Evolutionary conservation across 2,888 invertebrate genomes (phyloP).

Genomic region (Ypsolopha scabrella): DNA sequence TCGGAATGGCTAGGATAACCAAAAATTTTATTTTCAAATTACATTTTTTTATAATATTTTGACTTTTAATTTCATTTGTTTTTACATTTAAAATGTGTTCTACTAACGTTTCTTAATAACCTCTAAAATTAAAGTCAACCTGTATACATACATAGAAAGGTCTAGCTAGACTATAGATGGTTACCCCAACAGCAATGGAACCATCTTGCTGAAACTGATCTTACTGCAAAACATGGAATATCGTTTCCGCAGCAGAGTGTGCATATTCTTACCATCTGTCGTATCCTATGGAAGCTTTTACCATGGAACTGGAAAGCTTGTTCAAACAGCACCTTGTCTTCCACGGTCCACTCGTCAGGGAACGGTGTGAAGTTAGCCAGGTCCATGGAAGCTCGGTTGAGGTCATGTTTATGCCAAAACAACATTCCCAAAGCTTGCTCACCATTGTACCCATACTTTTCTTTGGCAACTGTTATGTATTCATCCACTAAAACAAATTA

Average conservation of each 20-base stretch:
- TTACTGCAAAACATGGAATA: conserved; percentile 5
- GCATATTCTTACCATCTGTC: conserved; percentile 86
- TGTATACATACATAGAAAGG: too few relatives aligned
- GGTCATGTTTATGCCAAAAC: conserved; percentile 98
- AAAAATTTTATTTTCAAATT: too few relatives aligned
- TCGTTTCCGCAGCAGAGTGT: background rate
- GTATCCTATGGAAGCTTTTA: conserved; percentile 96
- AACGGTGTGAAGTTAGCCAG: conserved; percentile 97
- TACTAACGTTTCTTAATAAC: too few relatives aligned
- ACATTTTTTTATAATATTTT: too few relatives aligned
- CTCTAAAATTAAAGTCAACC: too few relatives aligned
- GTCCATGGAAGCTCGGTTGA: conserved; percentile 92
- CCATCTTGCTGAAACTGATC: background rate
- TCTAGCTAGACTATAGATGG: too few relatives aligned
- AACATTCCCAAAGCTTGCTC: conserved; percentile 98
- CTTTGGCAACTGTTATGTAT: conserved; percentile 93
- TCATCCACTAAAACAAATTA: conserved; percentile 84
- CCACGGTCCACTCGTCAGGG: conserved; percentile 98
- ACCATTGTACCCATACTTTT: conserved; percentile 97
- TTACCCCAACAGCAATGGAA: too few relatives aligned
- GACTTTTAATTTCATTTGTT: too few relatives aligned
- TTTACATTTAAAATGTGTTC: too few relatives aligned
- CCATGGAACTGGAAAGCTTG: conserved; percentile 99
- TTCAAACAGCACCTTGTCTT: conserved; percentile 97
- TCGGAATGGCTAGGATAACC: too few relatives aligned